Evolutionary conservation across 2,888 invertebrate species (phyloP), one percentile per base, ranked within the genome.

Genomic region (Plutella xylostella): DNA sequence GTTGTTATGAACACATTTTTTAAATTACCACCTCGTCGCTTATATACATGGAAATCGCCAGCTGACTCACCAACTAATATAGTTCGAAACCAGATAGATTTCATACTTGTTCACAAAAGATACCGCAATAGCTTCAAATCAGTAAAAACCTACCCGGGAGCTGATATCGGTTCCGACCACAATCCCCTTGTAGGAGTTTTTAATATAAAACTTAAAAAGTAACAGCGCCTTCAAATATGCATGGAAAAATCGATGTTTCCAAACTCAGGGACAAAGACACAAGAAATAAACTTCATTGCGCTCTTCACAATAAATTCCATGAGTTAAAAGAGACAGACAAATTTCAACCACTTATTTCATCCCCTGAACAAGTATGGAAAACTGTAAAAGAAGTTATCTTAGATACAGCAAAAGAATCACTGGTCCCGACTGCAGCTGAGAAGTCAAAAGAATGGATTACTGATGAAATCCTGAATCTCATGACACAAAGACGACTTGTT

Each of bases 361-460:
- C 21, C 14, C 21, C 39, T 3, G 39, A 39, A 21, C 39, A 39
- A 20, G n/a, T 21, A 12, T 39, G 39, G 39, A 6, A 19, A n/a
- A n/a, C 19, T 12, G 12, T 39, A 3, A 19, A 39, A 12, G 18
- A 39, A 20, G 21, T 20, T n/a, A 21, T 39, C 11, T 20, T 39
- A 20, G 20, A 19, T 39, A 39, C 39, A n/a, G 39, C 39, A 21
- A 39, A 21, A n/a, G 39, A 39, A 35, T n/a, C 35, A 12, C 17
- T 35, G 11, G 17, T 17, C 4, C 35, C 19, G 17, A 7, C 35
- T 12, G 17, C 4, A n/a, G 4, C 9, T 15, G 35, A 15, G 11
- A 33, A 33, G 15, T 33, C 15, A 5, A 35, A 35, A 15, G 35
- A 35, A 18, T 35, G 35, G 9, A 35, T 35, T 14, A 35, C 17